Conservation (phyloP, 2,113 vertebrate genomes). For the Tor tambroides region DNA sequence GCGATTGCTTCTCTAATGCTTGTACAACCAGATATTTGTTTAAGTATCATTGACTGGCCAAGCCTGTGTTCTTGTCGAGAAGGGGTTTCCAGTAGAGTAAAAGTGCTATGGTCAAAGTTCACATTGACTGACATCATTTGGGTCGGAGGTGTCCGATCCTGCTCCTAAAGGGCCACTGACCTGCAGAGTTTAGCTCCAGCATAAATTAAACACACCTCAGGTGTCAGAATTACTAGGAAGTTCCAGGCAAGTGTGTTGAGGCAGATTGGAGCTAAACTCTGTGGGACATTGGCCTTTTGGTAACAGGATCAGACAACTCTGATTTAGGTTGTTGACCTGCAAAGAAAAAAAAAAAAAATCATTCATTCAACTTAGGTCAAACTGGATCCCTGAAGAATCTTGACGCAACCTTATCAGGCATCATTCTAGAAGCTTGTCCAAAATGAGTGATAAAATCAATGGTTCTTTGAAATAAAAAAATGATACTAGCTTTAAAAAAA, state of each 20-base stretch:
- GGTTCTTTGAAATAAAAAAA: not conserved
- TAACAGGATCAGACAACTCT: not conserved
- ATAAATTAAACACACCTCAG: not conserved
- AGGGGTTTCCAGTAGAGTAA: constrained; percentile 3
- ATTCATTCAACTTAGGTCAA: not conserved
- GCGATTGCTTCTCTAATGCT: not conserved
- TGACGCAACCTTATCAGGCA: not conserved
- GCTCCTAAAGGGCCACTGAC: not conserved
- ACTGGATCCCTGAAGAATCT: not conserved
- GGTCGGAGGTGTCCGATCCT: not conserved
- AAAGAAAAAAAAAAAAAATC: not conserved
- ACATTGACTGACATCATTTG: not conserved
- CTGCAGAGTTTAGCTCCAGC: not conserved
- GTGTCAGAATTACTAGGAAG: not conserved
- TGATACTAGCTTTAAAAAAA: not conserved
- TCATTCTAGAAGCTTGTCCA: not conserved
- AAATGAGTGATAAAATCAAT: not conserved
- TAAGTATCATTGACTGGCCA: not conserved
- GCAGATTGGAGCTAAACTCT: not conserved
- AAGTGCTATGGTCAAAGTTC: constrained; percentile 15
- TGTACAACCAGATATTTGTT: not conserved
- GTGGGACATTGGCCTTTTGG: not conserved
- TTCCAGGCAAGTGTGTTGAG: not conserved
- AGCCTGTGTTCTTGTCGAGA: not conserved
- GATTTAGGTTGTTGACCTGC: not conserved